Evolutionary conservation across 1,140 invertebrate genomes (phyloP).

Genomic region (Cataglyphis hispanica): DNA sequence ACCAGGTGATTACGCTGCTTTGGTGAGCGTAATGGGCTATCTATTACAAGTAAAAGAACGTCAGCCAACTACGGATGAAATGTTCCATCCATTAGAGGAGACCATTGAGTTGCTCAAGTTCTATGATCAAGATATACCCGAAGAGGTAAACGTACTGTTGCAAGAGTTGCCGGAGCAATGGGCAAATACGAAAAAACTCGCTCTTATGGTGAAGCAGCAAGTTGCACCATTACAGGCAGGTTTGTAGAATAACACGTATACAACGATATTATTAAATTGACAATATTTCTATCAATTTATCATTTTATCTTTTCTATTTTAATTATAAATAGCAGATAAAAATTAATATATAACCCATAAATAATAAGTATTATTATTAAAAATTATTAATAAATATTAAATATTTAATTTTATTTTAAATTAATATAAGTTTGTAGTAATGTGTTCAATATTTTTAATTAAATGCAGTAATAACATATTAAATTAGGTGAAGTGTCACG

Average conservation of each 20-base stretch:
- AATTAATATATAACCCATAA: background rate
- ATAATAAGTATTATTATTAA: too few species aligned
- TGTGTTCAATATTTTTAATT: background rate
- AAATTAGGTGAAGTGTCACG: slow-evolving; percentile 92
- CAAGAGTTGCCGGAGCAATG: slow-evolving; percentile 98
- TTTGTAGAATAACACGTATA: slow-evolving; percentile 37
- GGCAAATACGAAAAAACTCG: slow-evolving; percentile 97
- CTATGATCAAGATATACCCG: slow-evolving; percentile 95
- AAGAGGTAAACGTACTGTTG: slow-evolving; percentile 94
- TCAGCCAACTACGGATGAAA: slow-evolving; percentile 93
- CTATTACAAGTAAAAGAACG: slow-evolving; percentile 94
- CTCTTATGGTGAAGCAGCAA: slow-evolving; percentile 96
- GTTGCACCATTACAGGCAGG: slow-evolving; percentile 97
- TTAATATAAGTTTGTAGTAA: too few species aligned
- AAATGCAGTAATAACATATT: background rate
- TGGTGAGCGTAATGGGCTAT: slow-evolving; percentile 94
- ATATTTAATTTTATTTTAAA: too few species aligned
- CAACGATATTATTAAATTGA: slow-evolving; percentile 1
- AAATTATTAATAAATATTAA: too few species aligned
- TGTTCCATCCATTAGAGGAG: slow-evolving; percentile 97
- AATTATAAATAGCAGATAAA: background rate
- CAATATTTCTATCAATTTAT: background rate
- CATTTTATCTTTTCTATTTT: too few species aligned
- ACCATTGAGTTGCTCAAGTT: slow-evolving; percentile 94
- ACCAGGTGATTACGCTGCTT: slow-evolving; percentile 92